Conservation (phyloP, 2,888 invertebrate species). For the Lordiphosa fenestrarum region DNA sequence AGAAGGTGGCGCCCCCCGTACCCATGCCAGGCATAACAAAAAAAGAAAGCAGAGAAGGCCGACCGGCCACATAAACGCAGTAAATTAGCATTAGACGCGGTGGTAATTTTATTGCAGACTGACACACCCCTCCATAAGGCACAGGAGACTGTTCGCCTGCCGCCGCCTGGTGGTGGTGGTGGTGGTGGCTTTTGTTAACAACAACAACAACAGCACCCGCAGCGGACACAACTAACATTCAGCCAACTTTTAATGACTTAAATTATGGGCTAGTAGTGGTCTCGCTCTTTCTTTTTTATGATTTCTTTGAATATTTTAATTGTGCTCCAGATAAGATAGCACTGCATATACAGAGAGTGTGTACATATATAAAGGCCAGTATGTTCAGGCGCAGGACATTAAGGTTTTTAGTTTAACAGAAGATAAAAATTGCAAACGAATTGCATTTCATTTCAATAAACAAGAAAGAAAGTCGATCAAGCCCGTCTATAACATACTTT, state of each 20-base stretch:
- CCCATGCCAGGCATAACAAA: conserved; percentile 7
- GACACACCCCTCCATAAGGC: conserved; percentile 26
- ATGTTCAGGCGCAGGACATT: neutral
- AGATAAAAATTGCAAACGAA: neutral
- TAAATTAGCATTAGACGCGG: conserved; percentile 69
- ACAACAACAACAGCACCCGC: conserved; percentile 4
- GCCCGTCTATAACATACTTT: no score
- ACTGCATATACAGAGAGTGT: conserved; percentile 14
- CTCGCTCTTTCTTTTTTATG: conserved; percentile 25
- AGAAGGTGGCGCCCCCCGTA: conserved; percentile 22
- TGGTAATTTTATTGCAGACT: conserved; percentile 57
- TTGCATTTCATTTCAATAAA: no score
- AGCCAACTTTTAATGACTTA: conserved; percentile 47
- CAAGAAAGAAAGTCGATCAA: no score
- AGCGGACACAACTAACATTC: conserved; percentile 8
- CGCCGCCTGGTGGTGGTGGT: conserved; percentile 6
- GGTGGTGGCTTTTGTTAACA: conserved; percentile 18
- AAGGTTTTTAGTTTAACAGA: neutral
- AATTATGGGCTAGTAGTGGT: conserved; percentile 38
- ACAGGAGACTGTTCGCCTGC: neutral
- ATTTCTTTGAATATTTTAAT: conserved; percentile 44
- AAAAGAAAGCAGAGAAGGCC: conserved; percentile 23
- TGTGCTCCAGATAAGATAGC: conserved; percentile 43
- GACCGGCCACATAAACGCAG: conserved; percentile 51
- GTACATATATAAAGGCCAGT: conserved; percentile 14